Evolutionary conservation across 2,113 vertebrate species (phyloP).

Genomic region (Galbula dea): DNA sequence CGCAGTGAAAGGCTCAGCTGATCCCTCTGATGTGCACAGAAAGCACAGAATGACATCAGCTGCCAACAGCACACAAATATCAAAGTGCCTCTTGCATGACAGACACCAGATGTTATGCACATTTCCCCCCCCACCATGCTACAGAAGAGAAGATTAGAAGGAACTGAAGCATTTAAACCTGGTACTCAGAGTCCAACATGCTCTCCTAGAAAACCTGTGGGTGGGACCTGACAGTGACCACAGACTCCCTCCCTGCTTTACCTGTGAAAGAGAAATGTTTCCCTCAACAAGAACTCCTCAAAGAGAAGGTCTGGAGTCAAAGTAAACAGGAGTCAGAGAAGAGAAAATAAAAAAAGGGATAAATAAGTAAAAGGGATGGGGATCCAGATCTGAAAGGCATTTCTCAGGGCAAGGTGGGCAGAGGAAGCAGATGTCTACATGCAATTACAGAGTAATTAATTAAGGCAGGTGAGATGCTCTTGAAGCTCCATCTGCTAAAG

Average conservation of each 20-base stretch:
- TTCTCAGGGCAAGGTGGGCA: not conserved
- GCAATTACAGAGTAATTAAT: not conserved
- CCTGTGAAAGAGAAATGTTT: not conserved
- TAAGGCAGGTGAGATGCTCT: not conserved
- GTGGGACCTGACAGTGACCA: not conserved
- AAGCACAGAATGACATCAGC: not conserved
- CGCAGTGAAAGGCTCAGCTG: not conserved
- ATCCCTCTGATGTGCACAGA: not conserved
- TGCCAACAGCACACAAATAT: not conserved
- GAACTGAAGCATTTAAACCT: not conserved
- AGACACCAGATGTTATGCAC: not conserved
- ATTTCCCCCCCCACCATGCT: rapidly evolving
- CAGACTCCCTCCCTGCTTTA: not conserved
- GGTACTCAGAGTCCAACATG: not conserved
- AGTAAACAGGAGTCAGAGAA: not conserved
- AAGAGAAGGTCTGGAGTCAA: not conserved
- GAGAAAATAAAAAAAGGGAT: too few species aligned
- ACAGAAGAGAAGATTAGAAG: not conserved
- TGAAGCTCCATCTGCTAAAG: not conserved
- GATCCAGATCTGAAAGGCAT: not conserved
- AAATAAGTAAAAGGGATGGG: too few species aligned
- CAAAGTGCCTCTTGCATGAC: not conserved
- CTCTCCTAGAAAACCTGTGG: not conserved
- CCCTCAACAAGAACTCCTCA: not conserved
- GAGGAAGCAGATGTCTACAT: not conserved